phyloP scores from a whole-genome alignment of 2,888 invertebrate species.

The Parelbella ahira region DNA sequence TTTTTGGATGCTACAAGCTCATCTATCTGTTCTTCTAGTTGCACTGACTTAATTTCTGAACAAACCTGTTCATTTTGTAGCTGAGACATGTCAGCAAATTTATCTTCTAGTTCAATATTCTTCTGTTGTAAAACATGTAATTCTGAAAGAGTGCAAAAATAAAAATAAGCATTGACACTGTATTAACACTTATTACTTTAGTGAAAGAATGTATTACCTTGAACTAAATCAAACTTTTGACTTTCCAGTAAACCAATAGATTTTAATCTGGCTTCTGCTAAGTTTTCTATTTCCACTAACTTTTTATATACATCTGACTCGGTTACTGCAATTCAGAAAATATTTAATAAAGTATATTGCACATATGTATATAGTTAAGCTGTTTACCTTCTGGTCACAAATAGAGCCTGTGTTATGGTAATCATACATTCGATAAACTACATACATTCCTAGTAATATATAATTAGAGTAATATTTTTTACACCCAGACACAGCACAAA shows the following conservation, averaged over 20 bases:
- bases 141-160: conserved; percentile 73
- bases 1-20: conserved; percentile 72
- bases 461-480: too few species aligned
- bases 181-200: too few species aligned
- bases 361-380: too few species aligned
- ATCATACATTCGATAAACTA: too few species aligned
- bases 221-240: conserved; percentile 84
- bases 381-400: too few species aligned
- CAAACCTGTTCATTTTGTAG: conserved; percentile 86
- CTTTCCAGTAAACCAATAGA: conserved; percentile 82
- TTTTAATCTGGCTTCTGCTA: conserved; percentile 78
- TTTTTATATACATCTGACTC: conserved; percentile 75
- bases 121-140: conserved; percentile 81
- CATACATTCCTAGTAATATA: too few species aligned
- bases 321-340: conserved; percentile 60
- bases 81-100: conserved; percentile 81
- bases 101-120: conserved; percentile 81
- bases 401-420: too few species aligned
- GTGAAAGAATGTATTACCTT: too few species aligned
- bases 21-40: conserved; percentile 88
- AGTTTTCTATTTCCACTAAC: conserved; percentile 66
- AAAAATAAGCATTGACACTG: too few species aligned
- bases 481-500: too few species aligned
- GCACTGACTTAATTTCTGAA: conserved; percentile 88
- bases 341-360: too few species aligned